Base-by-base conservation (phyloP, 2,888 invertebrate genomes). In the Nowickia ferox region DNA sequence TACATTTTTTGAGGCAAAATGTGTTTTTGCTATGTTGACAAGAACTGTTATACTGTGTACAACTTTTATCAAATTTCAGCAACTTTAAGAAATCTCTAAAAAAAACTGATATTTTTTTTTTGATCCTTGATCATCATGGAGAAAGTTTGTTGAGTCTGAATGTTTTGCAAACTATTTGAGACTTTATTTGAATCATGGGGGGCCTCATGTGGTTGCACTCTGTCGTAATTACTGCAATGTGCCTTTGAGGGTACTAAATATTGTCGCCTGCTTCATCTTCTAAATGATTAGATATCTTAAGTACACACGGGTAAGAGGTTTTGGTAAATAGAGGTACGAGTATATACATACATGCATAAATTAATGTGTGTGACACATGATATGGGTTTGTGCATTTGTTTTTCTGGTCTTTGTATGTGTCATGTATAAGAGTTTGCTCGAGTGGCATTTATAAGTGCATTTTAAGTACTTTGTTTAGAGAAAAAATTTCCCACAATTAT, bases 281-380 rank as follows among this genome's bases (percentile, higher is more conserved):
- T 42, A 42, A 61, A 66, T 77, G 75, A 72, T 83, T 77, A 83
- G 71, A 71, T 66, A 83, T 77, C 59, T 83, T 77, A 77, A 83
- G 82, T 65, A 55, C n/a, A 55, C n/a, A 11, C 5, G 10, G 9
- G 19, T 57, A 63, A 55, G 51, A 55, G 75, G 79, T 30, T 22
- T 30, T 53, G 22, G 53, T 55, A 53, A 42, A 59, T 19, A 40
- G 38, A 51, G 22, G 30, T 59, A 13, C 19, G 10, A 19, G 13
- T 71, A 30, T 66, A n/a, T 51, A 30, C 9, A 8, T 38, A 63
- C 19, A 38, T 48, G 8, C 10, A 38, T 63, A 22, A 44, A 46
- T 13, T 42, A 17, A 42, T 40, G 17, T 46, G 13, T 66, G 13
- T 30, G 53, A 42, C 55, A 40, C 17, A 40, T 1, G 11, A 59